Percentiles rank a stretch among this genome's conserved stretches.
Evolutionary conservation across 1,140 invertebrate species (phyloP).

Genomic region (Rhagoletis zephyria): DNA sequence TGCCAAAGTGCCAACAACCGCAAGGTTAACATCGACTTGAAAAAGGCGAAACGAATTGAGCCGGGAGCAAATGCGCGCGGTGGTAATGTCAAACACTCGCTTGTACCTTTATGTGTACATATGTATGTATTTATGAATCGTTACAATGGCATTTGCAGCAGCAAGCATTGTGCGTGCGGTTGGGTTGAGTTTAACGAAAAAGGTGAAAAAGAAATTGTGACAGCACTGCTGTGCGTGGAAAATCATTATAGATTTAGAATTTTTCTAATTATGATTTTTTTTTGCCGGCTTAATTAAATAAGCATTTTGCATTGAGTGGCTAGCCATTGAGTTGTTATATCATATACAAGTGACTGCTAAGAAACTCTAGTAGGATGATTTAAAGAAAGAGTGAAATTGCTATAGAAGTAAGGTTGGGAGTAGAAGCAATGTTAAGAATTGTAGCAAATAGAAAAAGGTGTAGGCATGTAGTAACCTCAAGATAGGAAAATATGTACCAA

Average conservation of each 20-base stretch:
- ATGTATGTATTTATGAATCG: too few relatives aligned
- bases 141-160: not conserved
- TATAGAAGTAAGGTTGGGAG: too few relatives aligned
- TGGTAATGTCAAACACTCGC: slow-evolving; percentile 1
- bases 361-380: too few relatives aligned
- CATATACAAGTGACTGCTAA: too few relatives aligned
- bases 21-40: slow-evolving; percentile 25
- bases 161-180: not conserved
- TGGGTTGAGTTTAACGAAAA: not conserved
- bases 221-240: not conserved
- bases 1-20: slow-evolving; percentile 40
- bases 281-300: too few relatives aligned
- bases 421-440: too few relatives aligned
- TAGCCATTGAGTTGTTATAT: too few relatives aligned
- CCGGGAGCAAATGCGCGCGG: not conserved
- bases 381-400: too few relatives aligned
- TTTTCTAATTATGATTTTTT: not conserved
- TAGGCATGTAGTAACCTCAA: too few relatives aligned
- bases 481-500: too few relatives aligned
- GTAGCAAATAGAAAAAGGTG: too few relatives aligned
- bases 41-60: slow-evolving; percentile 25
- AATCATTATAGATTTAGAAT: slow-evolving; percentile 2
- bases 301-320: too few relatives aligned
- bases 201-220: not conserved
- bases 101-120: not conserved